Evolutionary conservation across 2,113 vertebrate species (phyloP).

Genomic region (Lutjanus erythropterus): DNA sequence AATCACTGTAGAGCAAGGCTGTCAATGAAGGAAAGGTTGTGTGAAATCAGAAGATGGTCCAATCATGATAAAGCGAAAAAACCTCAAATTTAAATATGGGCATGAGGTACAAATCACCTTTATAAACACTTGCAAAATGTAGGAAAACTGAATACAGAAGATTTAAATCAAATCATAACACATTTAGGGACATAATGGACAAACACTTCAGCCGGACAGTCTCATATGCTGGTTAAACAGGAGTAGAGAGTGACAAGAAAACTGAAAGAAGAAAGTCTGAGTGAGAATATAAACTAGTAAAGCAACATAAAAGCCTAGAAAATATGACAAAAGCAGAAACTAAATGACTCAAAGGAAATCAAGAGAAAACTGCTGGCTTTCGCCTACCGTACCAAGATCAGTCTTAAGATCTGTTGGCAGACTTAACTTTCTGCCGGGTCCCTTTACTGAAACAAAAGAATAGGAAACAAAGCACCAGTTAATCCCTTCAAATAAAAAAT

Average conservation of each 20-base stretch:
- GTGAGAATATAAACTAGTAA: slow-evolving; percentile 38
- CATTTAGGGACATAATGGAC: slow-evolving; percentile 57
- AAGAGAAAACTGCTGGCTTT: slow-evolving; percentile 91
- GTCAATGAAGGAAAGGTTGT: slow-evolving; percentile 72
- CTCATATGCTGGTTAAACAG: slow-evolving; percentile 65
- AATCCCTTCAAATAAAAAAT: slow-evolving; percentile 87
- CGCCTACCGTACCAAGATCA: slow-evolving; percentile 99
- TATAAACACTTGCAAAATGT: slow-evolving; percentile 89
- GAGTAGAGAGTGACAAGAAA: slow-evolving; percentile 65
- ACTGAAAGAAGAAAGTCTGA: slow-evolving; percentile 60
- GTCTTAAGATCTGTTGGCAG: slow-evolving; percentile 99
- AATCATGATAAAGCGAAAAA: slow-evolving; percentile 74
- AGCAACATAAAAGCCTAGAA: slow-evolving; percentile 67
- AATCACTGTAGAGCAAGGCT: slow-evolving; percentile 74
- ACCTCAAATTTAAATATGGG: slow-evolving; percentile 77
- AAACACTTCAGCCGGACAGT: slow-evolving; percentile 62
- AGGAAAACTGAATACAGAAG: slow-evolving; percentile 66
- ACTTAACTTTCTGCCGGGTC: slow-evolving; percentile 99
- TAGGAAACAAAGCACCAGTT: slow-evolving; percentile 95
- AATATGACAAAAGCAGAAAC: slow-evolving; percentile 75
- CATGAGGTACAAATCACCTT: slow-evolving; percentile 83
- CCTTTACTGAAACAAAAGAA: slow-evolving; percentile 99
- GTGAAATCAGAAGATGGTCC: slow-evolving; percentile 78
- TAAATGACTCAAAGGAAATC: slow-evolving; percentile 72
- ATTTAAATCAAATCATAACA: slow-evolving; percentile 60